Percentiles rank a stretch among this genome's conserved stretches.
These are phyloP conservation scores for Procambarus virginalis DNA, from an alignment of 1,140 invertebrate genomes.

Conservation along the genomic window DNA sequence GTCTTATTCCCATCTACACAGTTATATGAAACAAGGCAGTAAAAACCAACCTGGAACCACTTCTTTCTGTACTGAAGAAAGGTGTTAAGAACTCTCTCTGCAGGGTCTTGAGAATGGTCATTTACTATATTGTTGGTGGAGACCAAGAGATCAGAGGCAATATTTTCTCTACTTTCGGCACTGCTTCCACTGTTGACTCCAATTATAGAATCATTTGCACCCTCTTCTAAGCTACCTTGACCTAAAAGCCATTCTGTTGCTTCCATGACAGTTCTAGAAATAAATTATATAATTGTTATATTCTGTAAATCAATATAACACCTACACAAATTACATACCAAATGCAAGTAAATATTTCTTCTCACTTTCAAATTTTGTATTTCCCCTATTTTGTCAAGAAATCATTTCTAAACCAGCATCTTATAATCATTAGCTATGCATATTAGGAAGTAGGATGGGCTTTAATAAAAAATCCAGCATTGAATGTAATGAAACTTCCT, in stretches of 20 bases:
- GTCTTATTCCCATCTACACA: too few species aligned
- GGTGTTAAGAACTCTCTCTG: slow-evolving; percentile 29
- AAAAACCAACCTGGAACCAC: slow-evolving; percentile 53
- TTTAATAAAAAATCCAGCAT: too few species aligned
- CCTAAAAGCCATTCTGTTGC: slow-evolving; percentile 53
- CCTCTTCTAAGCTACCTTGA: slow-evolving; percentile 13
- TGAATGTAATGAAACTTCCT: too few species aligned
- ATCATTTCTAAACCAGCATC: too few species aligned
- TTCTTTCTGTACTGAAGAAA: slow-evolving; percentile 55
- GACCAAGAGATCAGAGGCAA: not conserved
- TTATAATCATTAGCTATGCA: too few species aligned
- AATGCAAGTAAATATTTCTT: not conserved
- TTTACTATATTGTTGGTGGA: not conserved
- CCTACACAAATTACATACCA: not conserved
- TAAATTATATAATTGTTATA: not conserved
- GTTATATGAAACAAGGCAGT: not conserved
- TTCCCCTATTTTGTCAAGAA: too few species aligned
- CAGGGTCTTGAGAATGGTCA: slow-evolving; percentile 40
- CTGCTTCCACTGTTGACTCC: slow-evolving; percentile 4
- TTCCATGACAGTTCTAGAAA: slow-evolving; percentile 44
- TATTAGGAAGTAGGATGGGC: too few species aligned
- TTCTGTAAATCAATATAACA: not conserved
- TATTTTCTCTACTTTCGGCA: not conserved
- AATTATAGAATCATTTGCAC: not conserved
- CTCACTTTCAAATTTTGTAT: too few species aligned